Evolutionary conservation across 92 coral and sea anemone species (phyloP).

Genomic region (Siderastrea radians): DNA sequence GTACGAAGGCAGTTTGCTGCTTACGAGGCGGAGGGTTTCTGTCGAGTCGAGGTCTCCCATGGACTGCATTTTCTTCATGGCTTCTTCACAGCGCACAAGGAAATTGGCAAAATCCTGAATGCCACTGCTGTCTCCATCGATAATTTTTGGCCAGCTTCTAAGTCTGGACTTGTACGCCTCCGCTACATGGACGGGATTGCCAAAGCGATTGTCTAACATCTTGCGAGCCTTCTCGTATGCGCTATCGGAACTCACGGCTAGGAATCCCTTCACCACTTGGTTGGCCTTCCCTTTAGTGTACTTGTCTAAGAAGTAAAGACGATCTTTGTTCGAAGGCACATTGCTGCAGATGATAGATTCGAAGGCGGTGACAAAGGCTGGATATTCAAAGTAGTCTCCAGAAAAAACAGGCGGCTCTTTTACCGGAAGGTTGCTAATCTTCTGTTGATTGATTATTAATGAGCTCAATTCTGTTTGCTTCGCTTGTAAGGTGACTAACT

Average conservation of each 20-base stretch:
- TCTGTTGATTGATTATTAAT: slow-evolving; percentile 48
- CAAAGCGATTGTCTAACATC: slow-evolving; percentile 29
- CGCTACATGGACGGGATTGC: too few relatives aligned
- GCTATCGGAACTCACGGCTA: slow-evolving; percentile 53
- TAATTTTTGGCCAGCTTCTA: slow-evolving; percentile 65
- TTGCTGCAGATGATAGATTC: slow-evolving; percentile 56
- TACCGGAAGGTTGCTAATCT: slow-evolving; percentile 46
- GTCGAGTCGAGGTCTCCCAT: too few relatives aligned
- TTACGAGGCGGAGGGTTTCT: too few relatives aligned
- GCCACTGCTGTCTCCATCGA: slow-evolving; percentile 50
- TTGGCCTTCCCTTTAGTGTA: slow-evolving; percentile 70
- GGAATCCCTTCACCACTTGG: slow-evolving; percentile 65
- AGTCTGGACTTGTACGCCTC: too few relatives aligned
- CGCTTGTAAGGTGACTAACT: slow-evolving; percentile 17
- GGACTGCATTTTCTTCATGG: too few relatives aligned
- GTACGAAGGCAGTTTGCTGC: too few relatives aligned
- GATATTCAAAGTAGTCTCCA: slow-evolving; percentile 59
- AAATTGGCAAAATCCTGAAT: slow-evolving; percentile 72
- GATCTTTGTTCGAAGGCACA: slow-evolving; percentile 52
- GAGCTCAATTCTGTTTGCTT: slow-evolving; percentile 51
- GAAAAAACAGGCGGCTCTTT: slow-evolving; percentile 61
- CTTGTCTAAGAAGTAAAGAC: slow-evolving; percentile 64
- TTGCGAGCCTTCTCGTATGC: slow-evolving; percentile 54
- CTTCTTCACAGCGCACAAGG: slow-evolving; percentile 60
- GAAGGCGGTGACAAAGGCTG: slow-evolving; percentile 54